Conservation (phyloP, 2,797 vertebrate species). For the Crocidura indochinensis region DNA sequence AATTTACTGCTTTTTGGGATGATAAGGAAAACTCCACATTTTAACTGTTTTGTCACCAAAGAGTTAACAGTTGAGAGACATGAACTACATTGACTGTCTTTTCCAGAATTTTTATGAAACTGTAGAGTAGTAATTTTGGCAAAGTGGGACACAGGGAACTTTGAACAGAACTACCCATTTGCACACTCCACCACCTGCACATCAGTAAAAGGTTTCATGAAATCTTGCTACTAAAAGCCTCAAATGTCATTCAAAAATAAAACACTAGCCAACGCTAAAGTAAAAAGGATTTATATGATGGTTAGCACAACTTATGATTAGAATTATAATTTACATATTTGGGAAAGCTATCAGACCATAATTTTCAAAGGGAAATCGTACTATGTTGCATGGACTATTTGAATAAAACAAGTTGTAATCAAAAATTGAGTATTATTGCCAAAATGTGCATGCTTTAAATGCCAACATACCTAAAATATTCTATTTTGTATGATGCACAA, state of each 20-base stretch:
- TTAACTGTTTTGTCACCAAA: background rate
- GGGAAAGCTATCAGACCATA: background rate
- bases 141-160: background rate
- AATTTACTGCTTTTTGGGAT: background rate
- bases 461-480: too few species aligned
- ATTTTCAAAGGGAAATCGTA: background rate
- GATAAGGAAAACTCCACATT: background rate
- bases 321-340: background rate
- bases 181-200: background rate
- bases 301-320: background rate
- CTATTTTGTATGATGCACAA: background rate
- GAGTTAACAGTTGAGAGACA: background rate
- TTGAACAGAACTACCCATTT: background rate
- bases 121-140: background rate
- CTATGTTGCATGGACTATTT: background rate
- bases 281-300: background rate
- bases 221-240: background rate
- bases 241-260: background rate
- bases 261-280: background rate
- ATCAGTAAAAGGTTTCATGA: background rate
- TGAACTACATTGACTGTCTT: too few species aligned
- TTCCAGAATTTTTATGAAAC: background rate
- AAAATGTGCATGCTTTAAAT: background rate
- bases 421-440: background rate
- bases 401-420: background rate